A percentile compares a stretch with the other conserved stretches of the same genome.
These are phyloP conservation scores for Corvus cornix DNA, from an alignment of 2,113 vertebrate species.

Conservation along the genomic window DNA sequence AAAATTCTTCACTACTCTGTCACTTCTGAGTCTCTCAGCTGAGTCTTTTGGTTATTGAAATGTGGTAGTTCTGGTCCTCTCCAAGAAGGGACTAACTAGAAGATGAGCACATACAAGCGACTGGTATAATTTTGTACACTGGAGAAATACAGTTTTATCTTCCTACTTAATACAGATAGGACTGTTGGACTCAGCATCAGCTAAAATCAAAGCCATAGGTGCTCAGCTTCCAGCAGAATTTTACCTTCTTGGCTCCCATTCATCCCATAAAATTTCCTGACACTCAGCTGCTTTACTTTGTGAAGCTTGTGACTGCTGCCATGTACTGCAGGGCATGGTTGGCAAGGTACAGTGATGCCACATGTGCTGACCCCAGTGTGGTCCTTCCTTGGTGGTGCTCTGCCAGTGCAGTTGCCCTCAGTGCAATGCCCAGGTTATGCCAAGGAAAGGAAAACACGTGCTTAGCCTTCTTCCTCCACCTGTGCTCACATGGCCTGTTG, in stretches of 20 bases:
- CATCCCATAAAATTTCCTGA: not conserved
- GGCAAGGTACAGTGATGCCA: not conserved
- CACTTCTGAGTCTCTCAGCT: slow-evolving; percentile 9
- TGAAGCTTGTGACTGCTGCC: not conserved
- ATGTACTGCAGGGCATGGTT: not conserved
- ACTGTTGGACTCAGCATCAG: slow-evolving; percentile 27
- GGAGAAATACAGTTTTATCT: slow-evolving; percentile 35
- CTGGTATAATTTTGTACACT: slow-evolving; percentile 1
- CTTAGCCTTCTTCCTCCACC: not conserved
- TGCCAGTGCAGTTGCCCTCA: not conserved
- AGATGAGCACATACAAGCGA: not conserved
- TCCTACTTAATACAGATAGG: not conserved
- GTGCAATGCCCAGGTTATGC: not conserved
- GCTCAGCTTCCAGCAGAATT: slow-evolving; percentile 30
- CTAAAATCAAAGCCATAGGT: slow-evolving; percentile 45
- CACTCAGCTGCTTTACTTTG: not conserved
- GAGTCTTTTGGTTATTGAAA: not conserved
- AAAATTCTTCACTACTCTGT: slow-evolving; percentile 13
- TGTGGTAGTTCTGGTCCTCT: slow-evolving; percentile 2
- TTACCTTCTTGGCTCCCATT: not conserved
- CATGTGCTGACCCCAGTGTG: not conserved
- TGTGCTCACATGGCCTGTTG: not conserved
- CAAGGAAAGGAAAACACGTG: not conserved
- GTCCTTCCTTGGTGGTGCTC: not conserved
- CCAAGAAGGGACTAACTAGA: slow-evolving; percentile 24